A percentile compares a stretch with the other conserved stretches of the same genome.
Conservation (phyloP, 1,140 invertebrate genomes). For the Archegozetes longisetosus region DNA sequence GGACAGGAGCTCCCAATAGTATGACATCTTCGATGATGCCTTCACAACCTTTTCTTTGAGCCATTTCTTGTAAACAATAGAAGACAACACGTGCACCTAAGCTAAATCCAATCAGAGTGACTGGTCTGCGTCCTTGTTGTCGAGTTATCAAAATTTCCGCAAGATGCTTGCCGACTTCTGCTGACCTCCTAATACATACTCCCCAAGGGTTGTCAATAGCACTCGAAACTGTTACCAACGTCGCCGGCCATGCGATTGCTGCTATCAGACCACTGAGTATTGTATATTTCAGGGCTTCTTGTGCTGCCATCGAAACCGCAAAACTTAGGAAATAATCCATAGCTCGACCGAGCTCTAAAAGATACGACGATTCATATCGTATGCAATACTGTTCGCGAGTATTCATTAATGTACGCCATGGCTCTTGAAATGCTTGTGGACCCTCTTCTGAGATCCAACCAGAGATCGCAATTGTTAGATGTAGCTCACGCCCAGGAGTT, state of each 20-base stretch:
- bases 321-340: slow-evolving; percentile 46
- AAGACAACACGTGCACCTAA: slow-evolving; percentile 54
- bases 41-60: slow-evolving; percentile 34
- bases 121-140: slow-evolving; percentile 48
- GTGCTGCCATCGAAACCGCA: slow-evolving; percentile 46
- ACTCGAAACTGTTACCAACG: slow-evolving; percentile 40
- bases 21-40: slow-evolving; percentile 54
- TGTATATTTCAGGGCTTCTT: slow-evolving; percentile 55
- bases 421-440: slow-evolving; percentile 25
- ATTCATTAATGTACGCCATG: slow-evolving; percentile 42
- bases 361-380: slow-evolving; percentile 46
- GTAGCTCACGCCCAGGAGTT: slow-evolving; percentile 34
- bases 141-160: slow-evolving; percentile 46
- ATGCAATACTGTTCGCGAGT: slow-evolving; percentile 51
- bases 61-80: slow-evolving; percentile 43
- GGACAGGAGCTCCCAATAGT: slow-evolving; percentile 48
- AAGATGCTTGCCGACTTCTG: slow-evolving; percentile 47
- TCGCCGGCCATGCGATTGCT: slow-evolving; percentile 51
- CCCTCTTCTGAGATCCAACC: slow-evolving; percentile 41
- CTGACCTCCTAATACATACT: slow-evolving; percentile 45
- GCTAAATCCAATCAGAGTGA: slow-evolving; percentile 53
- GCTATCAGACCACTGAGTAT: slow-evolving; percentile 46
- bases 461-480: slow-evolving; percentile 47
- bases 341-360: slow-evolving; percentile 45
- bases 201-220: slow-evolving; percentile 61